phyloP scores from a whole-genome alignment of 2,888 invertebrate species.

The Lithophane ornitopus region DNA sequence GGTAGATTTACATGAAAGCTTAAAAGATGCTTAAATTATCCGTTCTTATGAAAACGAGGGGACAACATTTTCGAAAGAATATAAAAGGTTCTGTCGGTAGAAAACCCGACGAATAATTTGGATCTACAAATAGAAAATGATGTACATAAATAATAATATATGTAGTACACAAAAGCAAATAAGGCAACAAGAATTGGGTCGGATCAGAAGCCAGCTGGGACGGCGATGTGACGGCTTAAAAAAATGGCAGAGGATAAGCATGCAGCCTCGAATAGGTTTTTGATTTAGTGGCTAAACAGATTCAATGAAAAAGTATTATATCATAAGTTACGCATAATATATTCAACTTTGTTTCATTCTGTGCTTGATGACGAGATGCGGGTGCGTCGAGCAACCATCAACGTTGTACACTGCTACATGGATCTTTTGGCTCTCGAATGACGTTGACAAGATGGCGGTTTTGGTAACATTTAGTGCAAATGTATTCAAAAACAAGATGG shows the following conservation, averaged over 20 bases:
- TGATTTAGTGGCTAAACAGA: background rate
- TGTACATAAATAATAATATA: slow-evolving; percentile 1
- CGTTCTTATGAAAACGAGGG: slow-evolving; percentile 45
- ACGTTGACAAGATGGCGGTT: background rate
- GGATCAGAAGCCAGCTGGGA: background rate
- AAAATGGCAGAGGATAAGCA: slow-evolving; percentile 5
- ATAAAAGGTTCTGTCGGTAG: slow-evolving; percentile 27
- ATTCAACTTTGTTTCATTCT: background rate
- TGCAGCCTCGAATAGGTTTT: background rate
- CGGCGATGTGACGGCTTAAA: background rate
- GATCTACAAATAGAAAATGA: slow-evolving; percentile 12
- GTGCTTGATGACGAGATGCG: background rate
- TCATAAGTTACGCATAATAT: background rate
- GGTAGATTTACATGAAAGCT: slow-evolving; percentile 33
- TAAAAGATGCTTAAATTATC: slow-evolving; percentile 37
- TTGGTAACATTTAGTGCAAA: background rate
- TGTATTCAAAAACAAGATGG: background rate
- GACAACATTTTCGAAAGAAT: slow-evolving; percentile 33
- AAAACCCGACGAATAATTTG: slow-evolving; percentile 19
- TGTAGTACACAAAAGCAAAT: slow-evolving; percentile 1
- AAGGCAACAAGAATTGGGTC: background rate
- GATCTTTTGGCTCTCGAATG: background rate
- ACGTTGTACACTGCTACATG: background rate
- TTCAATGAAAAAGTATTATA: background rate
- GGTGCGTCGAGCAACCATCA: background rate